Evolutionary conservation across 2,113 vertebrate species (phyloP).

Genomic region (Stigmatopora nigra): DNA sequence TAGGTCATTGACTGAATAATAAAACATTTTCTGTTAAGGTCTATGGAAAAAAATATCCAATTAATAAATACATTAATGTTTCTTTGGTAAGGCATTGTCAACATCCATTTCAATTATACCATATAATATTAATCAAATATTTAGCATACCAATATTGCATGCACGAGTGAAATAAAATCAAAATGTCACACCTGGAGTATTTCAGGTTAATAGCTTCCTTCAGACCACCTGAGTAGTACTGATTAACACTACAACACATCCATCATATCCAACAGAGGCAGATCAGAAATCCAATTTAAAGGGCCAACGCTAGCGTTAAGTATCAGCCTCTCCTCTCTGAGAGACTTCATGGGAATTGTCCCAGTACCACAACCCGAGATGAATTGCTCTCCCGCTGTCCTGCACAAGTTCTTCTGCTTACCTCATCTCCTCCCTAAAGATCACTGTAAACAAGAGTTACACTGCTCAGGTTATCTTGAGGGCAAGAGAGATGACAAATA

Average conservation of each 20-base stretch:
- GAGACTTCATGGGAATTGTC: conserved; percentile 65
- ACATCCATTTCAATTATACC: background rate
- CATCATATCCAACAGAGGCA: conserved; percentile 25
- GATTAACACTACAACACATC: conserved; percentile 27
- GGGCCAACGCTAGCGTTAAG: background rate
- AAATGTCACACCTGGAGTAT: conserved; percentile 41
- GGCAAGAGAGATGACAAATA: conserved; percentile 59
- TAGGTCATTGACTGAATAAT: no score
- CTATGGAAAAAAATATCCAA: background rate
- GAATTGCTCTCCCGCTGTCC: conserved; percentile 75
- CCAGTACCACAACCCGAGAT: conserved; percentile 65
- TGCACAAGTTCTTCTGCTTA: conserved; percentile 46
- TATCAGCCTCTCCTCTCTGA: conserved; percentile 9
- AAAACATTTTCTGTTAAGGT: no score
- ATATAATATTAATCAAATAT: conserved; percentile 7
- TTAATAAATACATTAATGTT: background rate
- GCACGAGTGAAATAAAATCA: conserved; percentile 36
- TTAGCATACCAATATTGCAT: conserved; percentile 8
- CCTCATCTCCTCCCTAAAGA: conserved; percentile 57
- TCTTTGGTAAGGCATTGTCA: background rate
- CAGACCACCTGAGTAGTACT: conserved; percentile 36
- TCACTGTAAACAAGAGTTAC: conserved; percentile 74
- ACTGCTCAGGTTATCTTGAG: conserved; percentile 54
- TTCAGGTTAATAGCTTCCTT: conserved; percentile 31
- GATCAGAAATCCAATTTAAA: conserved; percentile 21